Conservation (phyloP, 2,113 vertebrate species). For the Zonotrichia leucophrys region DNA sequence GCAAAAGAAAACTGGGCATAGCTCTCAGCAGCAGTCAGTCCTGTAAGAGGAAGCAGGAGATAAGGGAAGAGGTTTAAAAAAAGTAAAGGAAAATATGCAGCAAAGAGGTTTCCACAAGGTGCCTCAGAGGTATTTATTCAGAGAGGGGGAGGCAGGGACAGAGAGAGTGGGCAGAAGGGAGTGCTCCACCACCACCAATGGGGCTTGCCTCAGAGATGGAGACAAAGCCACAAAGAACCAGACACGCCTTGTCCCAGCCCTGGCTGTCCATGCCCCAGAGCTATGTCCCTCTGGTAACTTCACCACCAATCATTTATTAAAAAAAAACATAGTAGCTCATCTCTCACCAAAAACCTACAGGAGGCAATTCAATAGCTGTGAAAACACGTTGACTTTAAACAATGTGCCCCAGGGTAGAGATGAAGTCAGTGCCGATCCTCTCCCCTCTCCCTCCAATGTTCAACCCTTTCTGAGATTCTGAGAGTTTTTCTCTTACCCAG, state of each 20-base stretch:
- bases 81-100: slow-evolving; percentile 9
- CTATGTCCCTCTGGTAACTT: not conserved
- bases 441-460: not conserved
- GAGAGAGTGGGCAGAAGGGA: not conserved
- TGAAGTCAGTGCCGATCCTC: not conserved
- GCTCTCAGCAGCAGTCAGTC: not conserved
- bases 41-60: not conserved
- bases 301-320: not conserved
- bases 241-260: not conserved
- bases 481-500: not conserved
- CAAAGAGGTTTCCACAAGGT: slow-evolving; percentile 18
- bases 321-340: not conserved
- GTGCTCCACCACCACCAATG: not conserved
- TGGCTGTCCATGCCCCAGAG: not conserved
- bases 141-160: not conserved
- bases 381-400: not conserved
- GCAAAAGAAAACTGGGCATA: not conserved
- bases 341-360: not conserved
- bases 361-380: slow-evolving; percentile 7
- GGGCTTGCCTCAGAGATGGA: not conserved
- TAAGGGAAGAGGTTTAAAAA: slow-evolving; percentile 20
- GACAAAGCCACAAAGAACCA: not conserved
- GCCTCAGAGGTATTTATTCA: slow-evolving; percentile 28
- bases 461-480: not conserved
- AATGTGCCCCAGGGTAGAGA: not conserved